Percentiles rank a stretch among this genome's conserved stretches.
Evolutionary conservation across 2,888 invertebrate genomes (phyloP).

Genomic region (Actias luna): DNA sequence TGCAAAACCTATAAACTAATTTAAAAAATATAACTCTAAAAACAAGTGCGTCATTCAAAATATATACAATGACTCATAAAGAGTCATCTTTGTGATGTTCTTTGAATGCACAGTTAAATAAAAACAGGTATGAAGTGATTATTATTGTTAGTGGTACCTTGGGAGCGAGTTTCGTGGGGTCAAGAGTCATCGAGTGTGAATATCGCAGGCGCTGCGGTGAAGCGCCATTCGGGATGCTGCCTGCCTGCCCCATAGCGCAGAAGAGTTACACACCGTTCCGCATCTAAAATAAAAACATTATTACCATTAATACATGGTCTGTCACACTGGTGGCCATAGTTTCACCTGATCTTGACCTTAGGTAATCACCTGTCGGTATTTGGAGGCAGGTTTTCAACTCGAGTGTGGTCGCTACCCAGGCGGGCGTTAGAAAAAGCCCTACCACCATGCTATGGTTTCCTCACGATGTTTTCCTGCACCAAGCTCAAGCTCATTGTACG

Average conservation of each 20-base stretch:
- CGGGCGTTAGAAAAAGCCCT: too few species aligned
- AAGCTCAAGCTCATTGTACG: too few species aligned
- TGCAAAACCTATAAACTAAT: too few species aligned
- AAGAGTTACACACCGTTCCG: slow-evolving; percentile 6
- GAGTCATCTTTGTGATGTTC: background rate
- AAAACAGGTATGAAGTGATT: background rate
- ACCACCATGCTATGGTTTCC: too few species aligned
- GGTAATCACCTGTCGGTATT: too few species aligned
- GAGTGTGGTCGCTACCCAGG: too few species aligned
- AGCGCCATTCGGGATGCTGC: slow-evolving; percentile 65
- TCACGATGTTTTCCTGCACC: too few species aligned
- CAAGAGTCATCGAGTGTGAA: slow-evolving; percentile 68
- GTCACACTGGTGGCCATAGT: too few species aligned
- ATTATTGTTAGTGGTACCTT: slow-evolving; percentile 48
- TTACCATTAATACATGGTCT: background rate
- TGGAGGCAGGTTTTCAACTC: too few species aligned
- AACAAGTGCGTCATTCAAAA: background rate
- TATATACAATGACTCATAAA: background rate
- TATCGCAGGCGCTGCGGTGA: slow-evolving; percentile 62
- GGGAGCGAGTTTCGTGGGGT: slow-evolving; percentile 66
- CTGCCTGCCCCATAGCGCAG: slow-evolving; percentile 71
- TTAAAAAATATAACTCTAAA: background rate
- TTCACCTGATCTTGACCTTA: too few species aligned
- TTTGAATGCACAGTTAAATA: background rate
- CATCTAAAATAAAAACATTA: slow-evolving; percentile 9